A percentile compares a stretch with the other conserved stretches of the same genome.
Evolutionary conservation across 2,888 invertebrate species (phyloP).

Genomic region (Crossocerus cetratus): DNA sequence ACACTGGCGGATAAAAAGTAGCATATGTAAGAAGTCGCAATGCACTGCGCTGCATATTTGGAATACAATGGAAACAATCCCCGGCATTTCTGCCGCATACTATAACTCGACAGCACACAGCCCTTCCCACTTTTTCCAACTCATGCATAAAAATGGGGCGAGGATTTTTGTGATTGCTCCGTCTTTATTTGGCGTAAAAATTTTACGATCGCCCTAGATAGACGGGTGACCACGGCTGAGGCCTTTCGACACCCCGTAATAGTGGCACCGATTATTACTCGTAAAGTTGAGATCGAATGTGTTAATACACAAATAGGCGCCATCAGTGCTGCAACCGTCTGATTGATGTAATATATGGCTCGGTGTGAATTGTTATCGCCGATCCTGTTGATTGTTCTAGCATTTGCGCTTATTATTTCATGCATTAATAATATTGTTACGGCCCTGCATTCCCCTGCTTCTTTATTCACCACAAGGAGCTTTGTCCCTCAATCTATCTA

Average conservation of each 20-base stretch:
- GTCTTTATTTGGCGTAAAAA: conserved; percentile 13
- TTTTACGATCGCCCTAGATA: conserved; percentile 13
- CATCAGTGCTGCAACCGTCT: no score
- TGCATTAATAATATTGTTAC: no score
- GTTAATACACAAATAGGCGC: conserved; percentile 7
- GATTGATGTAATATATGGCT: no score
- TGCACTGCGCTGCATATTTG: not conserved
- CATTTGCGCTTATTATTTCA: not conserved
- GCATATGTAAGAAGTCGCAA: not conserved
- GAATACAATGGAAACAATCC: not conserved
- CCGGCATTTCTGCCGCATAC: not conserved
- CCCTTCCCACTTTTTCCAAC: not conserved
- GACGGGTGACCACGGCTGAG: not conserved
- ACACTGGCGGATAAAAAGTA: no score
- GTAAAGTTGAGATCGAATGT: conserved; percentile 12
- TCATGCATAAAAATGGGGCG: not conserved
- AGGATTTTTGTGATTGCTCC: not conserved
- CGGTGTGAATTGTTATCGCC: no score
- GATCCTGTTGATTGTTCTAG: no score
- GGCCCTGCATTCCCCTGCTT: no score
- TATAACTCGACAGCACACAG: not conserved
- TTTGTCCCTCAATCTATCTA: no score
- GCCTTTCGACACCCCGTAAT: not conserved
- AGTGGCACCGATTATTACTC: conserved; percentile 4
- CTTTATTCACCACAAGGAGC: no score